phyloP scores from a whole-genome alignment of 2,797 vertebrate species.

The Miichthys miiuy region DNA sequence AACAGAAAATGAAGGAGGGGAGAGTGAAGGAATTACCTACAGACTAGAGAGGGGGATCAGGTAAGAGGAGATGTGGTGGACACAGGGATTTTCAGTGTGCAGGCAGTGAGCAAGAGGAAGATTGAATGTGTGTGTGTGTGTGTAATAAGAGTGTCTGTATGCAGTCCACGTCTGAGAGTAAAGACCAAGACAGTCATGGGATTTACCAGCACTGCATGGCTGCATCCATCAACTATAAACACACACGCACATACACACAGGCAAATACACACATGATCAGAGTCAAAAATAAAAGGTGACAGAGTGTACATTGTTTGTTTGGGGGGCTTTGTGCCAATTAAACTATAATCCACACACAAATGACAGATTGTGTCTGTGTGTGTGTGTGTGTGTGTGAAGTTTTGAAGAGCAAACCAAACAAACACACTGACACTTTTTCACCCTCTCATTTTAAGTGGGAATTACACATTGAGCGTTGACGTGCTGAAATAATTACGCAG shows the following conservation, averaged over 20 bases:
- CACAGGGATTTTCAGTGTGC: constrained; percentile 54
- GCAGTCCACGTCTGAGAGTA: constrained; percentile 68
- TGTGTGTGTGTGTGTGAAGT: not conserved
- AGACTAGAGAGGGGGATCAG: constrained; percentile 42
- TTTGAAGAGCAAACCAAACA: constrained; percentile 25
- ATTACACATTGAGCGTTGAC: not conserved
- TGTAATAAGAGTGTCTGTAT: constrained; percentile 68
- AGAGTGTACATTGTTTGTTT: constrained; percentile 19
- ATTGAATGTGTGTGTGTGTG: constrained; percentile 25
- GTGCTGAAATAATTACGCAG: not conserved
- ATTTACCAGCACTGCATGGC: constrained; percentile 68
- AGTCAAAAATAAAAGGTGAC: constrained; percentile 46
- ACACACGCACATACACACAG: constrained; percentile 22
- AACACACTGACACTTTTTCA: constrained; percentile 11
- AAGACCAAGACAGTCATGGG: constrained; percentile 65
- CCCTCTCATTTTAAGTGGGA: constrained; percentile 7
- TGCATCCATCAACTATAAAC: constrained; percentile 58
- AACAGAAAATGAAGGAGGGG: constrained; percentile 10
- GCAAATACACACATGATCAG: constrained; percentile 23
- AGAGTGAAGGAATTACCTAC: not conserved
- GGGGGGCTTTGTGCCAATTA: constrained; percentile 51
- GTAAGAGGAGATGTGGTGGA: constrained; percentile 49
- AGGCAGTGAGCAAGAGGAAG: constrained; percentile 35
- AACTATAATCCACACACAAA: constrained; percentile 32
- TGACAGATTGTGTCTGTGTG: not conserved